phyloP scores from a whole-genome alignment of 2,113 vertebrate species.

The Hippocampus barbouri region DNA sequence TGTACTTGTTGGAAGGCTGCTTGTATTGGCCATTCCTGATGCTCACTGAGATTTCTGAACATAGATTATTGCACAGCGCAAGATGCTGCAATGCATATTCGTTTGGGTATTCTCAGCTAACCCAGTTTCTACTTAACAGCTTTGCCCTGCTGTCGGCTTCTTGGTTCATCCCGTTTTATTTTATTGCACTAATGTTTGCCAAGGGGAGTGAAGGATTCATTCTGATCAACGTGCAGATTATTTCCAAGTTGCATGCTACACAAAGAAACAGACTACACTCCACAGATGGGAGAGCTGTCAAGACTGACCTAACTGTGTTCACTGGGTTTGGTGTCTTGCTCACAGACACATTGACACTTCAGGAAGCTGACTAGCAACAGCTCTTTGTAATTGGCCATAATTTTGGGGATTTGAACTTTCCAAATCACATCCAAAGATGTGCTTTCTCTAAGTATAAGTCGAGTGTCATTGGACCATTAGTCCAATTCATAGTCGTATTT shows the following conservation, averaged over 20 bases:
- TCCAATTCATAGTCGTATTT: not conserved
- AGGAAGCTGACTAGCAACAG: too few relatives aligned
- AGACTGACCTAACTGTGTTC: too few relatives aligned
- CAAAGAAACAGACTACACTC: too few relatives aligned
- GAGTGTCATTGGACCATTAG: not conserved
- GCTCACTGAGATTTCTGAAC: not conserved
- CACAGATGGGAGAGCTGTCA: too few relatives aligned
- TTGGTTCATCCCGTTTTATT: not conserved
- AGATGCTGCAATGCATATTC: conserved; percentile 9
- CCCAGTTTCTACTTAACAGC: not conserved
- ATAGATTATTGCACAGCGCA: not conserved
- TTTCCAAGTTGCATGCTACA: too few relatives aligned
- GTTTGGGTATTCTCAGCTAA: not conserved
- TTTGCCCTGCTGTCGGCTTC: not conserved
- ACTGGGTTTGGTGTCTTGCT: too few relatives aligned
- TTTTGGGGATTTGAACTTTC: not conserved
- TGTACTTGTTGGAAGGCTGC: not conserved
- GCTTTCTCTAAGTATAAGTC: not conserved
- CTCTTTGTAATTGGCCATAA: not conserved
- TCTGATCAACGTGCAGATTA: not conserved
- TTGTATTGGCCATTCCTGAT: conserved; percentile 2
- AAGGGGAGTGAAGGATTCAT: not conserved
- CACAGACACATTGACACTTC: too few relatives aligned
- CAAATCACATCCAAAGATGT: too few relatives aligned
- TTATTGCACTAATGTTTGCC: not conserved